Evolutionary conservation across 2,113 vertebrate genomes (phyloP), one percentile per base, ranked within the genome.

Genomic region (Uria aalge): DNA sequence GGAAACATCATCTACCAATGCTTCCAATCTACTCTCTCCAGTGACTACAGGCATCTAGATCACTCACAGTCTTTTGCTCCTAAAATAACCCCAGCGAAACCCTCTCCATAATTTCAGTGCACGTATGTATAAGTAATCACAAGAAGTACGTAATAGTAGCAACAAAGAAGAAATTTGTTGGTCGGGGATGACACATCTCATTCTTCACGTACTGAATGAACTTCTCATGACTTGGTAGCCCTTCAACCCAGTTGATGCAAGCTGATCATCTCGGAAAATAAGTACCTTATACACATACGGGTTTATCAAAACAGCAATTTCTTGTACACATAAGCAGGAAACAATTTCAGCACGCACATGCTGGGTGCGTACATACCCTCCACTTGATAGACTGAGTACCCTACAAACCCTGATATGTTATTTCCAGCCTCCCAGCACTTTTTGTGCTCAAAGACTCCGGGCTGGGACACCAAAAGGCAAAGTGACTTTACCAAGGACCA

Each of bases 111-210:
- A 87, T 47, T 85, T 50, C 64, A 66, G 8, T 8, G 32, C 34
- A 56, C 4, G 0, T 11, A n/a, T 15, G 14, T 32, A 5, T 11
- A 38, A 11, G 12, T 18, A 91, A 83, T 80, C 7, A 12, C 12
- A 57, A 81, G 38, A 36, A 82, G 6, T 15, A 48, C 6, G 0
- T 21, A 83, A 55, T 9, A 56, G 62, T 7, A 66, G 26, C 43
- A 80, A 50, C 23, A 32, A 36, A 80, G 32, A 72, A 57, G 45
- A 77, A 40, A 43, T 64, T 10, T 88, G 15, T 43, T 85, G 26
- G 0, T 8, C 3, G 0, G 24, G 16, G 18, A 47, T 68, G 56
- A 48, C 0, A 8, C 22, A 24, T 10, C 29, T 50, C 62, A 17
- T 16, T 83, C 50, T 91, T 66, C 5, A 0, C 62, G 20, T 3